phyloP scores from a whole-genome alignment of 2,888 invertebrate genomes.

The Alviniconcha strummeri region DNA sequence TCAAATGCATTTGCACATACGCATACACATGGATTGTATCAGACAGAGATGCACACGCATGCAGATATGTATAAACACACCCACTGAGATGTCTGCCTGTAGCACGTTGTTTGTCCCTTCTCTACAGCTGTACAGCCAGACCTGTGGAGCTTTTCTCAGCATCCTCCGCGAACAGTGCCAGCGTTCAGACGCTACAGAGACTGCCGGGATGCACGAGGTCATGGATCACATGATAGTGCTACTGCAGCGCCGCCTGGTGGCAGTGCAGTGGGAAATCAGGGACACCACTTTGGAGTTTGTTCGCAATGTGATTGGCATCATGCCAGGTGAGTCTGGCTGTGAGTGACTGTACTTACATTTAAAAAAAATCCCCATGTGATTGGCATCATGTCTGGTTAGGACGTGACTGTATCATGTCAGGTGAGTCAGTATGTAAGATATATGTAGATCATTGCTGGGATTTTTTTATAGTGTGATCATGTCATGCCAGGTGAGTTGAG shows the following conservation, averaged over 20 bases:
- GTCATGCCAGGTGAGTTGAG: too few species aligned
- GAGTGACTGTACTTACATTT: too few species aligned
- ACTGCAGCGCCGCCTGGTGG: conserved; percentile 40
- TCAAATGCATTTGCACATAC: too few species aligned
- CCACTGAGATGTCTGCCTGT: too few species aligned
- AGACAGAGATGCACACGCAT: too few species aligned
- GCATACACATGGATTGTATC: too few species aligned
- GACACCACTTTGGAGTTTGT: conserved; percentile 44
- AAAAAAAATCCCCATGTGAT: not conserved
- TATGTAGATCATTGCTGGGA: too few species aligned
- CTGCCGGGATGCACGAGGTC: not conserved
- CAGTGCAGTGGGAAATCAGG: conserved; percentile 45
- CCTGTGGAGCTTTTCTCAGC: conserved; percentile 11
- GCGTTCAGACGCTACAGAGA: not conserved
- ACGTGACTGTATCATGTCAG: too few species aligned
- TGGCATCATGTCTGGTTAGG: too few species aligned
- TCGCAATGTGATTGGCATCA: conserved; percentile 12
- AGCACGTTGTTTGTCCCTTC: not conserved
- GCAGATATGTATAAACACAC: too few species aligned
- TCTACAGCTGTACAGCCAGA: conserved; percentile 23
- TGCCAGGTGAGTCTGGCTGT: not conserved
- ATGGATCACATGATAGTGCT: conserved; percentile 1
- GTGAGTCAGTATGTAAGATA: too few species aligned
- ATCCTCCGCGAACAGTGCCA: conserved; percentile 2
- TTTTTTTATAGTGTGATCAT: too few species aligned